These are phyloP conservation scores for Protomyctophum bolini DNA, from an alignment of 2,113 vertebrate species.

Conservation along the genomic window DNA sequence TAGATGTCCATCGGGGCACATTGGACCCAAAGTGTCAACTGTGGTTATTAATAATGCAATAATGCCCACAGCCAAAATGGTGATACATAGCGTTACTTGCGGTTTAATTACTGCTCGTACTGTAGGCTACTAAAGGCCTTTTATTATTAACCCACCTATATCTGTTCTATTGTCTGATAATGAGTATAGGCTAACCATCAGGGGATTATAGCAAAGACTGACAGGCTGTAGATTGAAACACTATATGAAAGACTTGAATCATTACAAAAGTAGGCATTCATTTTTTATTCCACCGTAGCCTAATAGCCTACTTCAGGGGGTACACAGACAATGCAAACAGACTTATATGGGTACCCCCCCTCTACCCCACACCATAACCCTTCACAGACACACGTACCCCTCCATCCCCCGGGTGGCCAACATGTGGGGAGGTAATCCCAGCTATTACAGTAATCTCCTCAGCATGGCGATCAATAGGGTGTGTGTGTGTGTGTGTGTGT, in stretches of 20 bases:
- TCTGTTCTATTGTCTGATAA: constrained; percentile 39
- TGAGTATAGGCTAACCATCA: constrained; percentile 31
- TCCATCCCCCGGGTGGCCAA: constrained; percentile 68
- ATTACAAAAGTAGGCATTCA: neutral
- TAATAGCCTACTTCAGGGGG: too few species aligned
- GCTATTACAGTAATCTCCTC: constrained; percentile 85
- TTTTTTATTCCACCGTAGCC: neutral
- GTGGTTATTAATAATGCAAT: constrained; percentile 1
- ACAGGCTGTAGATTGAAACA: constrained; percentile 28
- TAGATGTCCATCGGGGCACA: too few species aligned
- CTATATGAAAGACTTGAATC: constrained; percentile 16
- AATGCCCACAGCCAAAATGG: constrained; percentile 2
- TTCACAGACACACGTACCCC: constrained; percentile 28
- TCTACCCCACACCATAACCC: constrained; percentile 18
- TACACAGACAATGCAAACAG: constrained; percentile 37
- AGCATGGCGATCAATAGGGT: constrained; percentile 80
- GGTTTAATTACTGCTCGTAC: neutral
- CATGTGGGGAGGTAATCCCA: constrained; percentile 82
- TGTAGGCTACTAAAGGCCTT: too few species aligned
- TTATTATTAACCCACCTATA: too few species aligned
- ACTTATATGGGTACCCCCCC: constrained; percentile 35
- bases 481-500: constrained; percentile 66
- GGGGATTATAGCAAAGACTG: constrained; percentile 11
- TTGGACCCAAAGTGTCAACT: constrained; percentile 13
- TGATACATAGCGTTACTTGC: neutral